phyloP scores from a whole-genome alignment of 2,888 invertebrate species.

The Lycocerus yunnanus region DNA sequence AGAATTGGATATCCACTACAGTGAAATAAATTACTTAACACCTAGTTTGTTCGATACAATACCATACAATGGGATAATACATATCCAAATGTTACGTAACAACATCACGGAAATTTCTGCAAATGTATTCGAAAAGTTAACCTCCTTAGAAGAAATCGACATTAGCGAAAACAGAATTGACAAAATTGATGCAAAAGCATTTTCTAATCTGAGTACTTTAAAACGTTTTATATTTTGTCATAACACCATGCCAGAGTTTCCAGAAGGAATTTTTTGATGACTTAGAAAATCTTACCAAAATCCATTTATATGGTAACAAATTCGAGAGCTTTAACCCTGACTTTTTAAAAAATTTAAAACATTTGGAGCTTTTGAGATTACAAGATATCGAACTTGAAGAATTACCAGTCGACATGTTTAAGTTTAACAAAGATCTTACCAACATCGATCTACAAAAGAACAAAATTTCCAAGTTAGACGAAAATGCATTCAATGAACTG shows the following conservation, averaged over 20 bases:
- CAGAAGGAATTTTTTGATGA: background rate
- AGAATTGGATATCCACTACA: background rate
- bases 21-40: background rate
- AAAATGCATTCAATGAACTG: background rate
- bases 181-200: background rate
- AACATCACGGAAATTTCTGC: background rate
- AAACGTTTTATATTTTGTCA: background rate
- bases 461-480: background rate
- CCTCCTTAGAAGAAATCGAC: background rate
- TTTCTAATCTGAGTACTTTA: background rate
- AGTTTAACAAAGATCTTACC: background rate
- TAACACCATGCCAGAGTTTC: background rate
- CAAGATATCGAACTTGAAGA: background rate
- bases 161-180: background rate
- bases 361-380: background rate
- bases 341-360: background rate
- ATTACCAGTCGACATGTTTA: background rate
- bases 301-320: background rate
- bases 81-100: background rate
- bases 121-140: background rate
- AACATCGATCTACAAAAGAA: background rate
- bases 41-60: background rate
- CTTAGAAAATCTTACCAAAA: background rate
- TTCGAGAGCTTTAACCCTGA: background rate
- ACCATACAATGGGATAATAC: background rate